phyloP scores from a whole-genome alignment of 2,797 vertebrate genomes.

The Falco berigora region DNA sequence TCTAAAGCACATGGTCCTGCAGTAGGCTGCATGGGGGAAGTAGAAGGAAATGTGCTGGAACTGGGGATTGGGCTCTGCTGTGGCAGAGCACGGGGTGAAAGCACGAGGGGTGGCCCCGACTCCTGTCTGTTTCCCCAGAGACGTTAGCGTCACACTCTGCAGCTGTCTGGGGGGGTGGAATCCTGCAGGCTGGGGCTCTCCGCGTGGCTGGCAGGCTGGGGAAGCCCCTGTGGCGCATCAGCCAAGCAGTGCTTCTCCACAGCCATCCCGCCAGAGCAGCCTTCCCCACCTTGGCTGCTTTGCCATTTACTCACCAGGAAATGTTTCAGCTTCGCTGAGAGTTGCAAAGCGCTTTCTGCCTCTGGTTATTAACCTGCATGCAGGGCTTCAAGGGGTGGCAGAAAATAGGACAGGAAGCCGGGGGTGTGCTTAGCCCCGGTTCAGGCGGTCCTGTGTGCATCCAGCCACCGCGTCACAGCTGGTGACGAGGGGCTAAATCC shows the following conservation, averaged over 20 bases:
- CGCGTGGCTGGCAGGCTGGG: background rate
- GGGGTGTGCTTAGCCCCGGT: background rate
- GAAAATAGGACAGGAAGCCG: background rate
- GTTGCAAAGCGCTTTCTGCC: background rate
- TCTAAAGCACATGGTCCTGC: background rate
- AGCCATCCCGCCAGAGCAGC: background rate
- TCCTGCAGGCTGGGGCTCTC: background rate
- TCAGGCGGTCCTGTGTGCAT: background rate
- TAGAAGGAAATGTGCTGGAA: background rate
- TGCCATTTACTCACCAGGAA: background rate
- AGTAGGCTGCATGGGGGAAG: background rate
- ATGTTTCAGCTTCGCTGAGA: background rate
- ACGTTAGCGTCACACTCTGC: rapidly evolving
- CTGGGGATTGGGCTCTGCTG: background rate
- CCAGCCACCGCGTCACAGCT: background rate
- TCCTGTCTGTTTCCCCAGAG: background rate
- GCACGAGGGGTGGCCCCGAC: background rate
- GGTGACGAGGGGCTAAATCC: background rate
- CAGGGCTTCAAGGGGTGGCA: background rate
- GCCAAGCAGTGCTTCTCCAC: rapidly evolving
- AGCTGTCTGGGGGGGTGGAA: background rate
- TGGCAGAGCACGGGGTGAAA: background rate
- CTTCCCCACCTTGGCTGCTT: background rate
- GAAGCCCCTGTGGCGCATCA: background rate
- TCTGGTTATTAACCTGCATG: background rate